Evolutionary conservation across 2,113 vertebrate species (phyloP).

Genomic region (Fregetta grallaria): DNA sequence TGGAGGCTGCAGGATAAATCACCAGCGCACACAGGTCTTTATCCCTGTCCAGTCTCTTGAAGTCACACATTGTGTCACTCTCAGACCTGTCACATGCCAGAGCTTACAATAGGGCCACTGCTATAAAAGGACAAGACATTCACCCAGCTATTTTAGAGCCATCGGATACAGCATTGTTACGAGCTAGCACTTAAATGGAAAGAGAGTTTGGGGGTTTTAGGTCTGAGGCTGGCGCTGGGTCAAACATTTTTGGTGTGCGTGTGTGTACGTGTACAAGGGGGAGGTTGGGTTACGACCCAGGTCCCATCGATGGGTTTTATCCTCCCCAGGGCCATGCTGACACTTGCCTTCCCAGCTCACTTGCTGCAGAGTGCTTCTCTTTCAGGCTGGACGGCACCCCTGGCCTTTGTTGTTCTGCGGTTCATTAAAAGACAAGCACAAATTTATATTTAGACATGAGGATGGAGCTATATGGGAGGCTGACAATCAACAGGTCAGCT

Average conservation of each 20-base stretch:
- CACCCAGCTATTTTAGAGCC: constrained; percentile 88
- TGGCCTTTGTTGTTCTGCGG: neutral
- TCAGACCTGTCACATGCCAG: constrained; percentile 55
- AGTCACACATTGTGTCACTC: constrained; percentile 58
- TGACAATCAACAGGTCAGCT: neutral
- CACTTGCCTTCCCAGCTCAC: neutral
- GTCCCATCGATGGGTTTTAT: neutral
- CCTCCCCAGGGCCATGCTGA: neutral
- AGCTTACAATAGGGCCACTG: constrained; percentile 74
- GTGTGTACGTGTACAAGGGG: fast-evolving
- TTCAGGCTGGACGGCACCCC: neutral
- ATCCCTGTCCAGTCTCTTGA: constrained; percentile 65
- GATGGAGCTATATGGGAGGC: neutral
- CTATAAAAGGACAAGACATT: constrained; percentile 88
- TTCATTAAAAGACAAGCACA: neutral
- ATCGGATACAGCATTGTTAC: constrained; percentile 57
- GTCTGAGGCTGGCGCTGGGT: neutral
- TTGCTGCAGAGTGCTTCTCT: neutral
- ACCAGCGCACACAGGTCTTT: constrained; percentile 66
- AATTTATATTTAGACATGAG: neutral
- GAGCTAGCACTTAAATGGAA: constrained; percentile 26
- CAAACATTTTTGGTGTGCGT: neutral
- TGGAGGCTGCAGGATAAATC: neutral
- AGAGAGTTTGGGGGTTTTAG: neutral
- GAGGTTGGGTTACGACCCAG: neutral